Conservation (phyloP, 1,140 invertebrate species). For the Euura saliciscinereae region DNA sequence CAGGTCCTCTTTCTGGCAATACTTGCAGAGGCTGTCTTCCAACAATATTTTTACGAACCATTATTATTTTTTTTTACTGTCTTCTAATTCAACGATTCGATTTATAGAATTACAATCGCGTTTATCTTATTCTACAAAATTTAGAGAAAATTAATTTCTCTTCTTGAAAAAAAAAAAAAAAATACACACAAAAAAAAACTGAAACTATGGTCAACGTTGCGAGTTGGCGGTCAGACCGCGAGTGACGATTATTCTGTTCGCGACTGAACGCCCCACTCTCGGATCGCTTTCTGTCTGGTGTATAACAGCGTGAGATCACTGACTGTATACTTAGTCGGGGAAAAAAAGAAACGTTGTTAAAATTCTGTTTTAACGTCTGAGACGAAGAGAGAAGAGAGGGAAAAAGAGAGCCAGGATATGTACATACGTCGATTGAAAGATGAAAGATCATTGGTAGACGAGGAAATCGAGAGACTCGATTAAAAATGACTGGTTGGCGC, state of each 20-base stretch:
- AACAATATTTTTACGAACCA: slow-evolving; percentile 49
- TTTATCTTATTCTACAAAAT: no score
- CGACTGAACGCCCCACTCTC: neutral
- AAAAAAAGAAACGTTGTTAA: neutral
- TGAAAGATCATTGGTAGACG: no score
- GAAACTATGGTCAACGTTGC: neutral
- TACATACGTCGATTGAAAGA: no score
- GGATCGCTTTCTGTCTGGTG: no score
- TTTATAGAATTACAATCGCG: no score
- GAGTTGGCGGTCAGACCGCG: slow-evolving; percentile 5
- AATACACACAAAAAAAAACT: no score
- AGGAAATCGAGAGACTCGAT: no score
- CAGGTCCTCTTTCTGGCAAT: slow-evolving; percentile 51
- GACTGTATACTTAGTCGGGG: no score
- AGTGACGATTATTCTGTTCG: slow-evolving; percentile 12
- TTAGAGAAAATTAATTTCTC: no score
- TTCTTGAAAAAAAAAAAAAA: no score
- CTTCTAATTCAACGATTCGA: no score
- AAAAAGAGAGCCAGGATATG: no score
- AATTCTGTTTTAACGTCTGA: neutral
- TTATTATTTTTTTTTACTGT: slow-evolving; percentile 28
- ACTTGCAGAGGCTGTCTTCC: slow-evolving; percentile 43
- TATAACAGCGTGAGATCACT: neutral
- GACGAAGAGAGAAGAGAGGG: neutral
- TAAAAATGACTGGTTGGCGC: neutral